Evolutionary conservation across 2,888 invertebrate species (phyloP).

Genomic region (Monochamus alternatus): DNA sequence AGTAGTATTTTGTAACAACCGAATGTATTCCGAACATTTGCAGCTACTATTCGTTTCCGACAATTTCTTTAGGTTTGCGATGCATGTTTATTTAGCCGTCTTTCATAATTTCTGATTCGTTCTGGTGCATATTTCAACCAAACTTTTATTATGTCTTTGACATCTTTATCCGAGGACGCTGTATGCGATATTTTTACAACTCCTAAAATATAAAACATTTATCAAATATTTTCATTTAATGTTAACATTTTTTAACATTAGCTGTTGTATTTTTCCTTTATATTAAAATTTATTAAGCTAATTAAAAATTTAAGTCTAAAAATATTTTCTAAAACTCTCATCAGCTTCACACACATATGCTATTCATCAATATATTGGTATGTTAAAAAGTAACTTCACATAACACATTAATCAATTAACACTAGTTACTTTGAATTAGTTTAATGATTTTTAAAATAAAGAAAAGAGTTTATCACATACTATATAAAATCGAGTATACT

Average conservation of each 20-base stretch:
- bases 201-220: not conserved
- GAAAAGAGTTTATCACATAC: not conserved
- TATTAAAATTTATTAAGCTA: not conserved
- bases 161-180: not conserved
- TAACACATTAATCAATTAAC: not conserved
- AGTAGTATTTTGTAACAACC: not conserved
- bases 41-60: slow-evolving; percentile 8
- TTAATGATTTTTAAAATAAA: not conserved
- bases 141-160: not conserved
- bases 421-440: not conserved
- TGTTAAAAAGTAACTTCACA: not conserved
- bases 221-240: not conserved
- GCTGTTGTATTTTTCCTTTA: not conserved
- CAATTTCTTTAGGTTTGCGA: slow-evolving; percentile 18
- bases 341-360: too few relatives aligned
- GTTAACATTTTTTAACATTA: too few relatives aligned
- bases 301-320: not conserved
- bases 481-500: not conserved
- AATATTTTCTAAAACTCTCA: not conserved
- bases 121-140: slow-evolving; percentile 13
- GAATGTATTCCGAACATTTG: not conserved
- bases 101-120: slow-evolving; percentile 2
- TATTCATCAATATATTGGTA: too few relatives aligned
- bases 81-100: slow-evolving; percentile 7
- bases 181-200: not conserved